Percentiles rank a stretch among this genome's conserved stretches.
Conservation (phyloP, 2,113 vertebrate species). For the Colius striatus region DNA sequence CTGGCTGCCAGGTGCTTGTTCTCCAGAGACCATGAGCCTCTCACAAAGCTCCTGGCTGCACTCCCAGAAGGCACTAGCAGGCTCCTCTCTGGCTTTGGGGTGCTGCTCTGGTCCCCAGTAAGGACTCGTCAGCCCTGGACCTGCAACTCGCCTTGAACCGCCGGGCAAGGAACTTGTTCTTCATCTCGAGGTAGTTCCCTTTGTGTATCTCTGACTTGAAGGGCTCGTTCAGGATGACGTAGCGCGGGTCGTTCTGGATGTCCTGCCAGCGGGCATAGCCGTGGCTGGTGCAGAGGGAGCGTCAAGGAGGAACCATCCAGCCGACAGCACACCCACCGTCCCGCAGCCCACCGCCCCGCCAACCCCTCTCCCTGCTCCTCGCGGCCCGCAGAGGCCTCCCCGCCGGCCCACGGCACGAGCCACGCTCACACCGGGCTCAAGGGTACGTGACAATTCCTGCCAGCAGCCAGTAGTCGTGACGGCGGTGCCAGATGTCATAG, state of each 20-base stretch:
- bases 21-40: rapidly evolving
- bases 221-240: conserved; percentile 93
- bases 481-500: conserved; percentile 97
- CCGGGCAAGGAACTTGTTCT: conserved; percentile 97
- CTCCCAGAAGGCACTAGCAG: neutral
- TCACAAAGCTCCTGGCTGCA: rapidly evolving
- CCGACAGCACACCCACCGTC: neutral
- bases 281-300: conserved; percentile 73
- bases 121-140: neutral
- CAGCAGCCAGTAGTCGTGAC: conserved; percentile 97
- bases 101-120: rapidly evolving
- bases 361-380: neutral
- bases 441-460: conserved; percentile 98
- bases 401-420: rapidly evolving
- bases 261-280: conserved; percentile 99
- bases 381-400: rapidly evolving
- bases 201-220: conserved; percentile 97
- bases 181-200: conserved; percentile 98
- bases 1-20: rapidly evolving
- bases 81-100: rapidly evolving
- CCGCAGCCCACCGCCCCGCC: rapidly evolving
- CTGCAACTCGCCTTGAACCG: conserved; percentile 87
- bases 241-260: conserved; percentile 95
- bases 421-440: neutral
- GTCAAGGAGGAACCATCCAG: conserved; percentile 63